Evolutionary conservation across 2,888 invertebrate genomes (phyloP).

Genomic region (Agrotis ipsilon): DNA sequence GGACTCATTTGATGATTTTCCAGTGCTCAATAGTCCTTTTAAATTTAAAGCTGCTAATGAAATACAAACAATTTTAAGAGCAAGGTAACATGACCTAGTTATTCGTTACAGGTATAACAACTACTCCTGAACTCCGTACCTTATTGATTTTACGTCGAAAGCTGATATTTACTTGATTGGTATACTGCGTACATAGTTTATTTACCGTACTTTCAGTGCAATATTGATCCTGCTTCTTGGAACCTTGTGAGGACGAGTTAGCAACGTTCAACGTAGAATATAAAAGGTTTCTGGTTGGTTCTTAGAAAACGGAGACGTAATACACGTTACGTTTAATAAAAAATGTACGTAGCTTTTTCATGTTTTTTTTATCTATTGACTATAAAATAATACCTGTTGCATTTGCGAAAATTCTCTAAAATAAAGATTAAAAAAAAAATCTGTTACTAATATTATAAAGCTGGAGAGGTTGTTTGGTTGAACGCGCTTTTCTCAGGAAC

Average conservation of each 20-base stretch:
- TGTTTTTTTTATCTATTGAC: neutral
- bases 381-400: too few relatives aligned
- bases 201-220: conserved; percentile 1
- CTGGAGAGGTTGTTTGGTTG: too few relatives aligned
- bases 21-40: neutral
- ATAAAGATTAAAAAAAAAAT: too few relatives aligned
- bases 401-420: too few relatives aligned
- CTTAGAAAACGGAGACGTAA: conserved; percentile 1
- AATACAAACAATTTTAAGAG: conserved; percentile 16
- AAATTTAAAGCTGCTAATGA: neutral
- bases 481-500: too few relatives aligned
- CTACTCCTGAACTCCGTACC: conserved; percentile 15
- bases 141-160: conserved; percentile 47
- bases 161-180: conserved; percentile 37
- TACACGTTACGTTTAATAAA: neutral
- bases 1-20: too few relatives aligned
- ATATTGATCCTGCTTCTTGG: conserved; percentile 25
- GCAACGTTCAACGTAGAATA: conserved; percentile 1
- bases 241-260: conserved; percentile 6
- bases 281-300: neutral
- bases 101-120: conserved; percentile 31
- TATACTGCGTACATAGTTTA: conserved; percentile 9
- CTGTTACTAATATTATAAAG: too few relatives aligned
- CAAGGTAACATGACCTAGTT: conserved; percentile 49
- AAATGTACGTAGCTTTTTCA: neutral